phyloP scores from a whole-genome alignment of 2,113 vertebrate species.

The Addax nasomaculatus region DNA sequence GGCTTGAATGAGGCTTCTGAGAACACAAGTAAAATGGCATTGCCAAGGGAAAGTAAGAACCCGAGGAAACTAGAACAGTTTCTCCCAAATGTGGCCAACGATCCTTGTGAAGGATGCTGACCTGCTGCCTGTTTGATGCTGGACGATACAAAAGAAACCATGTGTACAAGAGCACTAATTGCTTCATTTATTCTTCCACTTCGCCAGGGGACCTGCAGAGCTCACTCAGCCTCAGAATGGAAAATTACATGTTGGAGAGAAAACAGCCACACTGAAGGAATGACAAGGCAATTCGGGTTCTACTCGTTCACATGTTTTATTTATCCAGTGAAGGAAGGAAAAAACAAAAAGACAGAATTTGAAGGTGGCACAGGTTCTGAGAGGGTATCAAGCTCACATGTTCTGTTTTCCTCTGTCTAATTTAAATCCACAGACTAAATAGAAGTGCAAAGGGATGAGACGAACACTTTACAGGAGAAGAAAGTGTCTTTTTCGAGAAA shows the following conservation, averaged over 20 bases:
- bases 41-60: neutral
- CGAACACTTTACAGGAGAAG: constrained; percentile 51
- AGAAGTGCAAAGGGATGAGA: constrained; percentile 45
- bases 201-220: neutral
- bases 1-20: neutral
- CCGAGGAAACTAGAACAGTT: neutral
- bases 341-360: constrained; percentile 67
- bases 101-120: neutral
- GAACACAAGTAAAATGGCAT: neutral
- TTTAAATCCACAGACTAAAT: constrained; percentile 73
- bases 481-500: constrained; percentile 50
- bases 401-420: constrained; percentile 45
- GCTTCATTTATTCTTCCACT: constrained; percentile 27
- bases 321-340: constrained; percentile 68
- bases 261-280: neutral
- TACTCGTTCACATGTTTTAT: constrained; percentile 76
- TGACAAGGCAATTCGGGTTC: constrained; percentile 5
- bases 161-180: neutral
- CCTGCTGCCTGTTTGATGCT: neutral
- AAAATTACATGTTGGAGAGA: constrained; percentile 38
- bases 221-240: constrained; percentile 5
- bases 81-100: neutral
- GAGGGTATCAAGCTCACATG: constrained; percentile 68
- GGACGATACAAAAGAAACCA: neutral
- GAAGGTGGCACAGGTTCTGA: constrained; percentile 67